Base-by-base conservation (phyloP, 2,113 vertebrate species). In the Mustela nigripes region DNA sequence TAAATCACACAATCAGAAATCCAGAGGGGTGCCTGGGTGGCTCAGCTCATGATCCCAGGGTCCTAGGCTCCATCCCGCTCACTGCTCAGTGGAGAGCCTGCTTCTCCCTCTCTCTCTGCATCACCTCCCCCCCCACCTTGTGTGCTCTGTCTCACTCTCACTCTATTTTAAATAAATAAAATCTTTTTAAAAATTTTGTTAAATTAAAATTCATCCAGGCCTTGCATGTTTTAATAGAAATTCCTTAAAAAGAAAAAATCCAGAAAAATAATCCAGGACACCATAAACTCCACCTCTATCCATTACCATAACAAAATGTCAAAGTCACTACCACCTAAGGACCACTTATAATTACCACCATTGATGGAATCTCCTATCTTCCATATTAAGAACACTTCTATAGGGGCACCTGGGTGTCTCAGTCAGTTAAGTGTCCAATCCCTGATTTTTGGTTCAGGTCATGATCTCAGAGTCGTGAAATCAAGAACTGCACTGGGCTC, bases 1-100 rank as follows among this genome's bases (percentile, higher is more conserved):
- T 73, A 95, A 91, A 50, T 96, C 81, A 97, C 14, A 91, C 42
- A 89, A 95, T 84, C 62, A 87, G 56, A 97, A 96, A 93, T 67
- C 63, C 5, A 67, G 63, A 67, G 31, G 63, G 31, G 63, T 2
- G 2, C 63, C 63, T 67, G 63, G 63, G 6, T 67, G 63, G 63
- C 63, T 67, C 63, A 67, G 63, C 63, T 33, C 63, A 67, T 67
- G 31, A 67, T 67, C 6, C 15, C 63, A 67, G 31, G 31, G 63
- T 67, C 31, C 63, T 67, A 31, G 63, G 63, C 28, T 31, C 12
- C 63, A 67, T 33, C 31, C 1, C 0, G 31, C 14, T 67, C 63
- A 31, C 63, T 67, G 63, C 14, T 16, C 63, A 67, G 63, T 15
- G 31, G 63, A 33, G 31, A 67, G 63, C 31, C 31, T 67, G 15